A percentile compares a stretch with the other conserved stretches of the same genome.
These are phyloP conservation scores for Epicauta chinensis DNA, from an alignment of 1,140 invertebrate species.

Conservation along the genomic window DNA sequence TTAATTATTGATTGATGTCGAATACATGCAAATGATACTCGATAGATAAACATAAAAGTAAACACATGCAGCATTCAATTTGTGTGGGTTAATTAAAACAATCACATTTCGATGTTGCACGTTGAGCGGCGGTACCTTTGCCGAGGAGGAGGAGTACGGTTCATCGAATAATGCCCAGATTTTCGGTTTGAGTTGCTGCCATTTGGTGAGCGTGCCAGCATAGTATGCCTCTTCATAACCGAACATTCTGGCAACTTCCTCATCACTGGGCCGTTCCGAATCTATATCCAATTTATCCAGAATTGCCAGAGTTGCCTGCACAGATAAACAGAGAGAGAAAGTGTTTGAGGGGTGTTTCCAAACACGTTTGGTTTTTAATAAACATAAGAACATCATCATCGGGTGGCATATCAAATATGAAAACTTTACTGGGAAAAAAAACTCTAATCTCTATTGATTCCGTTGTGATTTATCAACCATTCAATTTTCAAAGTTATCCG, in stretches of 20 bases:
- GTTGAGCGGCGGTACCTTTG: slow-evolving; percentile 68
- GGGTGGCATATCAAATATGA: no score
- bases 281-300: slow-evolving; percentile 93
- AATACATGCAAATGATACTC: not conserved
- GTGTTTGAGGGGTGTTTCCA: not conserved
- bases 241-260: slow-evolving; percentile 95
- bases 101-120: slow-evolving; percentile 39
- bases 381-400: no score
- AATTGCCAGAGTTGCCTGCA: slow-evolving; percentile 88
- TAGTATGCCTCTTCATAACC: slow-evolving; percentile 96
- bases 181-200: slow-evolving; percentile 91
- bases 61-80: not conserved
- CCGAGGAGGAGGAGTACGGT: slow-evolving; percentile 92
- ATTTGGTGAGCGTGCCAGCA: slow-evolving; percentile 77
- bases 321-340: slow-evolving; percentile 12
- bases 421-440: no score
- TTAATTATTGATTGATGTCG: not conserved
- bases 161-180: slow-evolving; percentile 99
- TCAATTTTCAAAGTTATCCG: no score
- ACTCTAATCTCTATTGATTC: no score
- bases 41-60: no score
- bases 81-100: no score
- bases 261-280: slow-evolving; percentile 93
- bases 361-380: no score
- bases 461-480: no score